A percentile compares a stretch with the other conserved stretches of the same genome.
phyloP scores from a whole-genome alignment of 2,888 invertebrate genomes.

The Philonicus albiceps region DNA sequence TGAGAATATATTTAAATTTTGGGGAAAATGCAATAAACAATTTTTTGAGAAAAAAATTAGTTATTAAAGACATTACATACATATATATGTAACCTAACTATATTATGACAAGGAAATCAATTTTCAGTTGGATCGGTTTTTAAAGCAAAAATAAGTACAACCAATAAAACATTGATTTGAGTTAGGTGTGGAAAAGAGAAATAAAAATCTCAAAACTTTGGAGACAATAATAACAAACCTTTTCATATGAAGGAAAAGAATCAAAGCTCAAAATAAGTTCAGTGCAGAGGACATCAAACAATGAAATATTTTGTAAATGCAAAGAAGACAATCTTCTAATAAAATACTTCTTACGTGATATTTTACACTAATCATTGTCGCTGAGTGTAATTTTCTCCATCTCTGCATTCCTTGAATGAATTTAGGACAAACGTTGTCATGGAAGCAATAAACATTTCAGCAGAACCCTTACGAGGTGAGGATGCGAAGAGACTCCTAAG shows the following conservation, averaged over 20 bases:
- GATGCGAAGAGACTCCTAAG: neutral
- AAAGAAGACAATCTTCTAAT: conserved; percentile 31
- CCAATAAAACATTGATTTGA: no score
- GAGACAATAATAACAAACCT: neutral
- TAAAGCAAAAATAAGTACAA: no score
- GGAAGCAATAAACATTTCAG: neutral
- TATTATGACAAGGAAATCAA: no score
- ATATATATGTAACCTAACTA: no score
- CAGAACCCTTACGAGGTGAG: neutral
- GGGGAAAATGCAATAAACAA: no score
- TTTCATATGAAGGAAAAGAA: neutral
- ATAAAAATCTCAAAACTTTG: no score
- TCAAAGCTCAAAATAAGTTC: neutral
- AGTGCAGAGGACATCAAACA: neutral
- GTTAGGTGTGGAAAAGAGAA: no score
- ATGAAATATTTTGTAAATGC: conserved; percentile 25
- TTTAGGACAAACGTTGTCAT: neutral
- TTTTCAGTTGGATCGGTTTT: no score
- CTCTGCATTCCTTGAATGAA: neutral
- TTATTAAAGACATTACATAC: no score
- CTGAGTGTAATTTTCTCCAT: conserved; percentile 28
- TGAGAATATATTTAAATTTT: no score
- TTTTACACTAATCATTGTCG: conserved; percentile 34
- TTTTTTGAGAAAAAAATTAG: no score
- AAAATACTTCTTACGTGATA: conserved; percentile 36